Base-by-base conservation (phyloP, 2,888 invertebrate species). In the Bugula neritina region DNA sequence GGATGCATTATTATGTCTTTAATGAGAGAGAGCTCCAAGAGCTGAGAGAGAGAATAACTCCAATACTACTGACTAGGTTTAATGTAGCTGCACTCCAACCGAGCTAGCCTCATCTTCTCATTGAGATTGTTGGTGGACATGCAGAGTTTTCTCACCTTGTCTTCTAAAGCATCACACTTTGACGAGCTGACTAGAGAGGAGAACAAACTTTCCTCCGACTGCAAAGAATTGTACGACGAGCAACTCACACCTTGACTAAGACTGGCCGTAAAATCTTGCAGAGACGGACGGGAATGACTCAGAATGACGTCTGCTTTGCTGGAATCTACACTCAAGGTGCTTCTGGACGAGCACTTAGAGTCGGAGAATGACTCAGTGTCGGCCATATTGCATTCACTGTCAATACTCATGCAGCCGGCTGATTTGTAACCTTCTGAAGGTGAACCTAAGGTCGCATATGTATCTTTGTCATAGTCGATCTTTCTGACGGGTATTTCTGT, bases 51-150 rank as follows among this genome's bases (percentile, higher is more conserved):
- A 43, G 17, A 17, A 43, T 43, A 43, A 43, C 43, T 43, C 43
- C 43, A 10, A 17, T n/a, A 43, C 43, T 43, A 43, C 10, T 43
- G 43, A 43, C 43, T 29, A 31, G 27, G 27, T 63, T 63, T 27
- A 10, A 63, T 63, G n/a, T 29, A 63, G 31, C 63, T 63, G 34
- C 31, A 63, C 27, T 63, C 63, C 31, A 63, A 31, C 5, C 63
- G 63, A 29, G 63, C 63, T 63, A 25, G 63, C n/a, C 63, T 63
- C 63, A 63, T 63, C 63, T 63, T 63, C 31, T 63, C 63, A 34
- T 63, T 31, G 10, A 63, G 63, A 63, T 63, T 31, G 10, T 10
- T 25, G 10, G 63, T 63, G 10, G 63, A 63, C 27, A 31, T 27
- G n/a, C 63, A 63, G 5, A 63, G 31, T 27, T 63, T 63, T 2